Evolutionary conservation across 2,113 vertebrate genomes (phyloP).

Genomic region (Stercorarius parasiticus): DNA sequence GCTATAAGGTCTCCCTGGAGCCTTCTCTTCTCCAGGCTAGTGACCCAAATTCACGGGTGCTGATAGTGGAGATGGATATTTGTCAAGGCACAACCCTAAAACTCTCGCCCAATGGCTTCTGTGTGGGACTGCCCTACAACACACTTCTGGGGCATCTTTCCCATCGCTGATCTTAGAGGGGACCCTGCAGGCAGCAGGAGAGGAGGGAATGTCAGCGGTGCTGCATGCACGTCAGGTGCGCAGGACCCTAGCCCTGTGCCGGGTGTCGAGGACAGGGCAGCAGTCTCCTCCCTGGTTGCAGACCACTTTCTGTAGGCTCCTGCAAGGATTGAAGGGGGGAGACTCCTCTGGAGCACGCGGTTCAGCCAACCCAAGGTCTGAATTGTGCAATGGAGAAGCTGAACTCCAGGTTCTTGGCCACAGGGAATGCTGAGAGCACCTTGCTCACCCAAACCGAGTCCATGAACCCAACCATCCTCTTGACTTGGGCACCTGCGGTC

Average conservation of each 20-base stretch:
- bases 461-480: background rate
- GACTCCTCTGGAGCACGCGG: background rate
- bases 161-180: background rate
- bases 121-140: background rate
- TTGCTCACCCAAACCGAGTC: background rate
- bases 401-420: background rate
- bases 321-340: background rate
- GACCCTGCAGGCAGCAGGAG: background rate
- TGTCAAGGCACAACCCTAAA: background rate
- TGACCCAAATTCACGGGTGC: background rate
- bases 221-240: rapidly evolving
- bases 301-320: background rate
- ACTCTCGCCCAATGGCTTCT: background rate
- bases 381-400: background rate
- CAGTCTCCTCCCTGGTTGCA: background rate
- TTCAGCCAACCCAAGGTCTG: background rate
- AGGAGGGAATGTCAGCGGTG: background rate
- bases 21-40: too few species aligned
- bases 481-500: background rate
- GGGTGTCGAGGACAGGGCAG: background rate
- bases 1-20: too few species aligned
- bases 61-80: background rate
- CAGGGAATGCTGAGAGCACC: background rate
- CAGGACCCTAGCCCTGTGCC: background rate
- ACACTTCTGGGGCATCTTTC: background rate